Evolutionary conservation across 2,797 vertebrate genomes (phyloP).

Genomic region (Craterocephalus amniculus): DNA sequence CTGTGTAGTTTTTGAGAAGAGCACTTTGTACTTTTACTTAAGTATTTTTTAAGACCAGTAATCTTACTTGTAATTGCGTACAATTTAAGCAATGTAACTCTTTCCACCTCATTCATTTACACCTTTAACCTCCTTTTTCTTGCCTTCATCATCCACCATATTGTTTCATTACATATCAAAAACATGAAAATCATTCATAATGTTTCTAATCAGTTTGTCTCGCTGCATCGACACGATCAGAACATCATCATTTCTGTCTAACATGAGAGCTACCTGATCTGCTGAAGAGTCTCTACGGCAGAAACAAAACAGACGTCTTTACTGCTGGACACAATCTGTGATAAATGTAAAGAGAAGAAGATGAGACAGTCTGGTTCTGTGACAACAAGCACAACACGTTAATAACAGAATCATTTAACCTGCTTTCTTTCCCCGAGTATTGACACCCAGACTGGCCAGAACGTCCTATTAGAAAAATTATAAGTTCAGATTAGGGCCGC

Average conservation of each 20-base stretch:
- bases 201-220: background rate
- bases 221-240: background rate
- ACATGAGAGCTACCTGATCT: conserved; percentile 88
- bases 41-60: too few species aligned
- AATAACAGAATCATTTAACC: conserved; percentile 75
- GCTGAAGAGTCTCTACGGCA: conserved; percentile 94
- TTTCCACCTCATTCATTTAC: too few species aligned
- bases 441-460: conserved; percentile 90
- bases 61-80: too few species aligned
- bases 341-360: conserved; percentile 3
- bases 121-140: background rate
- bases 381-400: background rate
- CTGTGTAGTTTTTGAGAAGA: too few species aligned
- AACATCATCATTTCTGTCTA: background rate
- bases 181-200: background rate
- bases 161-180: background rate
- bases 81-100: too few species aligned
- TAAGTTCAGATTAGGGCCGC: background rate
- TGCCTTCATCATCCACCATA: background rate
- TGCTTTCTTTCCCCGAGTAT: conserved; percentile 89
- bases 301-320: conserved; percentile 93
- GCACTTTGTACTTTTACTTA: too few species aligned
- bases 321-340: conserved; percentile 89
- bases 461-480: conserved; percentile 86
- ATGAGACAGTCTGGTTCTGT: background rate